Conservation (phyloP, 2,797 vertebrate genomes). For the Sus cebifrons region DNA sequence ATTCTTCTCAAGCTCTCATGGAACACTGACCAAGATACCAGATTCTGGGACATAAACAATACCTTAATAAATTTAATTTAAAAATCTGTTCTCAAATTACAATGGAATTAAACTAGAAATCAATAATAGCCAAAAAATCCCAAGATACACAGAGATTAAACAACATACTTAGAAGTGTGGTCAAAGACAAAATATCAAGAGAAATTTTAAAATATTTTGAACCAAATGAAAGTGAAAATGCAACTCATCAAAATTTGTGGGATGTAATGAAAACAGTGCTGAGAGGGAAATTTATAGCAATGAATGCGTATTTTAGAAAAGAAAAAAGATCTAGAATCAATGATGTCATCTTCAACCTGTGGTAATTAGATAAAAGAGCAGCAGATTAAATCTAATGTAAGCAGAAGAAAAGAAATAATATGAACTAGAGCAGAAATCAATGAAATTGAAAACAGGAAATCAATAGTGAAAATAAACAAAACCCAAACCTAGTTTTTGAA, state of each 20-base stretch:
- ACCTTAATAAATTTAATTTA: background rate
- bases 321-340: background rate
- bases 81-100: background rate
- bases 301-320: background rate
- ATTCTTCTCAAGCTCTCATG: background rate
- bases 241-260: background rate
- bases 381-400: constrained; percentile 27
- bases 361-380: background rate
- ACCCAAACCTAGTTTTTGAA: background rate
- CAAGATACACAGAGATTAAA: background rate
- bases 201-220: background rate
- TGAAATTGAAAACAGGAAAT: background rate
- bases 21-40: background rate
- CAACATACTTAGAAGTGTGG: background rate
- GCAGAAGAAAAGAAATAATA: background rate
- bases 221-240: background rate
- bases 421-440: background rate
- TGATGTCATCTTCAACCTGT: background rate
- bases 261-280: background rate
- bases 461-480: background rate
- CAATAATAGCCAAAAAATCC: background rate
- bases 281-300: background rate
- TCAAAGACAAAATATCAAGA: background rate
- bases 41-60: background rate
- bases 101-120: background rate